Conservation (phyloP, 2,797 vertebrate genomes). For the Labeo calbasu region DNA sequence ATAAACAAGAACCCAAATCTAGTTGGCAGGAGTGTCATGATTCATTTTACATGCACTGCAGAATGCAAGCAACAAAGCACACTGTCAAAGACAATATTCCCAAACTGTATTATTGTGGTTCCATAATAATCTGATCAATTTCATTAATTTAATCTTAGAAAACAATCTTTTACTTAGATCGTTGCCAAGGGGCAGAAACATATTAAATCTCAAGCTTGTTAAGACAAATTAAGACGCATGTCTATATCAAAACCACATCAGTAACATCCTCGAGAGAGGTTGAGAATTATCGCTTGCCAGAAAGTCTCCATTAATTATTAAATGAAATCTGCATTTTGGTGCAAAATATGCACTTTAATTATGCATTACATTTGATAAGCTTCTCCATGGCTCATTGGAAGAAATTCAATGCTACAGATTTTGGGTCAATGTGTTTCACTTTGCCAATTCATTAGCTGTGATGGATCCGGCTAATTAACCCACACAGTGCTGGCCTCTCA, state of each 20-base stretch:
- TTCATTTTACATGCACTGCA: neutral
- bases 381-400: neutral
- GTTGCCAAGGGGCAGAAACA: neutral
- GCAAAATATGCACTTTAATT: neutral
- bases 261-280: neutral
- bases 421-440: constrained; percentile 15
- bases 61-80: neutral
- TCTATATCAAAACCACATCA: constrained; percentile 8
- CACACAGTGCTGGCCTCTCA: constrained; percentile 17
- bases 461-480: constrained; percentile 27
- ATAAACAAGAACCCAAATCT: neutral
- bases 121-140: neutral
- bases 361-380: constrained; percentile 3
- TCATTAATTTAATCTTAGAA: neutral
- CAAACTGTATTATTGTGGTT: neutral
- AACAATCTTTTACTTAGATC: neutral
- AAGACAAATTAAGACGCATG: neutral
- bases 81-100: neutral
- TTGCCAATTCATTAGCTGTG: constrained; percentile 8
- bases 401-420: constrained; percentile 5
- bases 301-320: constrained; percentile 1
- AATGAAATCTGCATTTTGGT: neutral
- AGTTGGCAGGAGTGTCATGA: neutral
- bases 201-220: constrained; percentile 3
- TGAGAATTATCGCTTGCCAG: neutral